Evolutionary conservation across 2,113 vertebrate species (phyloP).

Genomic region (Xenus cinereus): DNA sequence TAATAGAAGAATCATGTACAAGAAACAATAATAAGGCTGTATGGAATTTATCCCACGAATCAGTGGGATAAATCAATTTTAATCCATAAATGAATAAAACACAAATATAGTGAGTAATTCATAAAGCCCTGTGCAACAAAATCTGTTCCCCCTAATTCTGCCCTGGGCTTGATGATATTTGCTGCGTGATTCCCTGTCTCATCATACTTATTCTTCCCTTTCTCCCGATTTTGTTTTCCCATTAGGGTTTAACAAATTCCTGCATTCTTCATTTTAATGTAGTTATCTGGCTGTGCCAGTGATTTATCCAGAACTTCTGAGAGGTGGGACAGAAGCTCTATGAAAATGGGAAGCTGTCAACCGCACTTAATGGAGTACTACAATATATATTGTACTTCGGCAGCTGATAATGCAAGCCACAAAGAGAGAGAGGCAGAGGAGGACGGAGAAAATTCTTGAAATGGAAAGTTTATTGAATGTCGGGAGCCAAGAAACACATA

Average conservation of each 20-base stretch:
- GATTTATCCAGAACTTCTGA: background rate
- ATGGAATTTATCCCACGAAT: background rate
- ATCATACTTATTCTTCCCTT: background rate
- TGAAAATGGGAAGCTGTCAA: background rate
- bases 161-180: background rate
- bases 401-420: background rate
- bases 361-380: background rate
- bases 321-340: background rate
- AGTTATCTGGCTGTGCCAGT: background rate
- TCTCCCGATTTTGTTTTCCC: background rate
- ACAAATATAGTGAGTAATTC: background rate
- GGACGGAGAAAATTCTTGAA: background rate
- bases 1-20: background rate
- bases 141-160: background rate
- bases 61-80: background rate
- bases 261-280: background rate
- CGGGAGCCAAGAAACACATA: slow-evolving; percentile 11
- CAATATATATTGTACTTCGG: background rate
- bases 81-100: background rate
- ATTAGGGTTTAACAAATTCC: background rate
- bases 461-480: background rate
- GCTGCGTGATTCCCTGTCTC: background rate
- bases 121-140: background rate
- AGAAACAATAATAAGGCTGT: background rate
- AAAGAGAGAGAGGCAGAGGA: background rate